These are phyloP conservation scores for Zaprionus ornatus DNA, from an alignment of 1,140 invertebrate genomes.

Conservation along the genomic window DNA sequence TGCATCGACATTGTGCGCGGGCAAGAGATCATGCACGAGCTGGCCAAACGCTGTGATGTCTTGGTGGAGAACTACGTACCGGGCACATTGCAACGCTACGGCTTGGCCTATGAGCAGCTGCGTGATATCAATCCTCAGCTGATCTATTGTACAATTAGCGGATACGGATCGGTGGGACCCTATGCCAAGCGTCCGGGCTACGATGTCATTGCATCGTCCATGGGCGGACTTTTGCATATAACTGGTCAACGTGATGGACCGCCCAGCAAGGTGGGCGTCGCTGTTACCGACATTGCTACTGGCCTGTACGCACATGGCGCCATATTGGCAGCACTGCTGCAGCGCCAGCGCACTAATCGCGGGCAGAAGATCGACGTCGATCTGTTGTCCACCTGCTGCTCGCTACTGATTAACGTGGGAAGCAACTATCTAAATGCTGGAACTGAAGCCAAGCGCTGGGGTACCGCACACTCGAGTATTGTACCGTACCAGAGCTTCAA, in stretches of 20 bases:
- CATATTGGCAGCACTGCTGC: constrained; percentile 94
- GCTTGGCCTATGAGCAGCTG: constrained; percentile 92
- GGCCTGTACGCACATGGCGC: constrained; percentile 98
- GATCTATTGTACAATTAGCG: constrained; percentile 97
- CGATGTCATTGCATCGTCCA: constrained; percentile 96
- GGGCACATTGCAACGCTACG: constrained; percentile 91
- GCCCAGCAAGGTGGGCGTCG: constrained; percentile 96
- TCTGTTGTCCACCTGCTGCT: constrained; percentile 95
- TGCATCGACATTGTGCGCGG: constrained; percentile 95
- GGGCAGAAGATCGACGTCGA: constrained; percentile 98
- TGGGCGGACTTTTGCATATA: constrained; percentile 95
- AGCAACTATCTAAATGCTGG: constrained; percentile 96
- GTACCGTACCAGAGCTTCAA: constrained; percentile 96
- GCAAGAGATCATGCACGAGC: constrained; percentile 88
- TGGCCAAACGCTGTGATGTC: constrained; percentile 92
- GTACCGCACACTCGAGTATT: constrained; percentile 96
- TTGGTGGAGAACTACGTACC: constrained; percentile 98
- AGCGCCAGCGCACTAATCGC: constrained; percentile 89
- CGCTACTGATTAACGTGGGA: constrained; percentile 94
- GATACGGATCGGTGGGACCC: constrained; percentile 94
- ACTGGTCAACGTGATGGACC: constrained; percentile 93
- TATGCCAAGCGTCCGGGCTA: constrained; percentile 95
- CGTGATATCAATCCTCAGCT: constrained; percentile 89
- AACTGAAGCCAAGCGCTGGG: constrained; percentile 90
- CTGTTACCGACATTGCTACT: constrained; percentile 96